Conservation (phyloP, 2,888 invertebrate species). For the Andrena hattorfiana region DNA sequence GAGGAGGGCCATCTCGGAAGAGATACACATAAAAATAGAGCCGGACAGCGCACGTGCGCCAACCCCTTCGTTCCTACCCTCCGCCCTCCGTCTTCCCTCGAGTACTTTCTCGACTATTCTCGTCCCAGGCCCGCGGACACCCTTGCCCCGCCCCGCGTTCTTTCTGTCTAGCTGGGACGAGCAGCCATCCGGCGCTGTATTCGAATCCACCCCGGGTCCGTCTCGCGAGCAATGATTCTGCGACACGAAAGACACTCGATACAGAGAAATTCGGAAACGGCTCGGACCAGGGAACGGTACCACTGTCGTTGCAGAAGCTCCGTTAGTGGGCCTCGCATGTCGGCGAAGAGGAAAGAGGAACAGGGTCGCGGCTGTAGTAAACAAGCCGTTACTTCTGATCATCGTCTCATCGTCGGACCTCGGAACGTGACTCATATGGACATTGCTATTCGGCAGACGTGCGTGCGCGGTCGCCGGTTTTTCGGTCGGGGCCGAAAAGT, state of each 20-base stretch:
- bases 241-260: not conserved
- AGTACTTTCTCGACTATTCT: conserved; percentile 61
- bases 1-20: conserved; percentile 65
- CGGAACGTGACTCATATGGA: conserved; percentile 52
- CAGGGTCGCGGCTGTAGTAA: conserved; percentile 47
- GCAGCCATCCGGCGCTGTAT: no score
- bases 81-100: conserved; percentile 19
- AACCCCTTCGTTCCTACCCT: conserved; percentile 8
- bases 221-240: not conserved
- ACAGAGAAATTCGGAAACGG: not conserved
- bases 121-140: conserved; percentile 44
- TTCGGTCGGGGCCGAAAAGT: conserved; percentile 57
- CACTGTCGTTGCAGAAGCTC: not conserved
- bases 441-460: conserved; percentile 58
- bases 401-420: conserved; percentile 8
- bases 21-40: conserved; percentile 70
- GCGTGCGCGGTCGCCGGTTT: conserved; percentile 28
- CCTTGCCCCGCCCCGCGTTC: conserved; percentile 9
- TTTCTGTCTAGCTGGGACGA: conserved; percentile 9
- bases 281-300: not conserved
- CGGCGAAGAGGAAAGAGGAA: conserved; percentile 28
- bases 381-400: conserved; percentile 43
- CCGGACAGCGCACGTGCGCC: conserved; percentile 63
- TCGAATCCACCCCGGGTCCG: no score
- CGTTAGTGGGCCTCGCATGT: conserved; percentile 26